A percentile compares a stretch with the other conserved stretches of the same genome.
Evolutionary conservation across 1,140 invertebrate genomes (phyloP).

Genomic region (Drosophila grimshawi): DNA sequence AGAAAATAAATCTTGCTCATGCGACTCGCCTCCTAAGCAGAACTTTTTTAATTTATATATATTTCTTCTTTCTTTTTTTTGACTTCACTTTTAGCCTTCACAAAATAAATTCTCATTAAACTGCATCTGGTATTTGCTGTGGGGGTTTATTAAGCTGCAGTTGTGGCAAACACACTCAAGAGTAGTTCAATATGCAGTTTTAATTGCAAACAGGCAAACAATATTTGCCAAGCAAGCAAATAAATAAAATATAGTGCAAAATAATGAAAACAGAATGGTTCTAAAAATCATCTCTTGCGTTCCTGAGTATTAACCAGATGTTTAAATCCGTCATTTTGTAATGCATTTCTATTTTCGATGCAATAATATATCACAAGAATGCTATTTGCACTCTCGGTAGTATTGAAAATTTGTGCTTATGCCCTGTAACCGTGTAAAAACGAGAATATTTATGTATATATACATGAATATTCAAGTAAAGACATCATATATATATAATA

Average conservation of each 20-base stretch:
- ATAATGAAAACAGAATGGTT: neutral
- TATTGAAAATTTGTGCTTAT: neutral
- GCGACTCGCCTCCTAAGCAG: conserved; percentile 24
- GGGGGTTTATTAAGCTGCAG: conserved; percentile 8
- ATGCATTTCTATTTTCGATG: neutral
- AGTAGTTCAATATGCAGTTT: neutral
- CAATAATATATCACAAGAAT: neutral
- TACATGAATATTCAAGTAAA: too few species aligned
- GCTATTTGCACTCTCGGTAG: neutral
- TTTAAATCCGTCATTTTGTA: neutral
- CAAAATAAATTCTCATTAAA: conserved; percentile 1
- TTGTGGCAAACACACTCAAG: neutral
- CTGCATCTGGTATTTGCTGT: conserved; percentile 1
- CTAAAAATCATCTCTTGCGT: neutral
- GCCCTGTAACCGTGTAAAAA: neutral
- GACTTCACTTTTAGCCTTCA: neutral
- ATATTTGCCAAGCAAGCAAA: conserved; percentile 14
- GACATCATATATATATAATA: too few species aligned
- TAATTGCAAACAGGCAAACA: conserved; percentile 27
- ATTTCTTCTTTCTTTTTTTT: neutral
- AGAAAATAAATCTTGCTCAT: conserved; percentile 70
- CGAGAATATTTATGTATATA: too few species aligned
- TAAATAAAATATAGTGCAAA: neutral
- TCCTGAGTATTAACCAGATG: neutral
- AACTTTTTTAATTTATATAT: conserved; percentile 68